phyloP scores from a whole-genome alignment of 1,140 invertebrate species.

The Elysia chlorotica region DNA sequence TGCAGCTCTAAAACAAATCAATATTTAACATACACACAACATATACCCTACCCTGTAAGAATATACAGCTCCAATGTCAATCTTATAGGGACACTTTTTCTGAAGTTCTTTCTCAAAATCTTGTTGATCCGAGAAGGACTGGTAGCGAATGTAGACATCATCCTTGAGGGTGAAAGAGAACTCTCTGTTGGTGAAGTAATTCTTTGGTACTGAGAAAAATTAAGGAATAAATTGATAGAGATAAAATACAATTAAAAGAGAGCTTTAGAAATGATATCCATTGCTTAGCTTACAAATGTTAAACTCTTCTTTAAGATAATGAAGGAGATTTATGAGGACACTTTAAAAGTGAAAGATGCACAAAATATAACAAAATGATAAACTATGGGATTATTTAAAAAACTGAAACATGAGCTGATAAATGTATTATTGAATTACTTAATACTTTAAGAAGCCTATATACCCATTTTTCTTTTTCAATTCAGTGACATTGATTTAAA shows the following conservation, averaged over 20 bases:
- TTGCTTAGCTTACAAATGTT: neutral
- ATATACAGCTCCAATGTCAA: constrained; percentile 96
- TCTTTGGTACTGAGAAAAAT: constrained; percentile 66
- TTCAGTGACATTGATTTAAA: too few species aligned
- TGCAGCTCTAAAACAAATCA: too few species aligned
- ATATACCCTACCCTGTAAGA: constrained; percentile 73
- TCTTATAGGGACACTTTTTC: constrained; percentile 83
- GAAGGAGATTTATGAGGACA: neutral
- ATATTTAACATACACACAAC: too few species aligned
- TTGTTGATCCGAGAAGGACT: constrained; percentile 80
- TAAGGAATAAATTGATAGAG: too few species aligned
- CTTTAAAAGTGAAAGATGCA: neutral
- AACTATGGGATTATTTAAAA: too few species aligned
- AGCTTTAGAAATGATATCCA: neutral
- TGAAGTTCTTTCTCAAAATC: constrained; percentile 83
- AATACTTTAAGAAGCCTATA: too few species aligned
- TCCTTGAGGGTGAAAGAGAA: constrained; percentile 94
- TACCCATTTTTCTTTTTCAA: too few species aligned
- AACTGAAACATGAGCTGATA: too few species aligned
- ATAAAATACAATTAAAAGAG: too few species aligned
- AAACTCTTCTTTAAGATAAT: neutral
- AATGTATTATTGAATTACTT: too few species aligned
- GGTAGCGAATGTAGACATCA: constrained; percentile 92
- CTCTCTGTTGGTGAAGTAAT: constrained; percentile 82
- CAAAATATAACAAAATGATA: too few species aligned